Percentiles rank a stretch among this genome's conserved stretches.
Conservation (phyloP, 1,140 invertebrate species). For the Drosophila triauraria region DNA sequence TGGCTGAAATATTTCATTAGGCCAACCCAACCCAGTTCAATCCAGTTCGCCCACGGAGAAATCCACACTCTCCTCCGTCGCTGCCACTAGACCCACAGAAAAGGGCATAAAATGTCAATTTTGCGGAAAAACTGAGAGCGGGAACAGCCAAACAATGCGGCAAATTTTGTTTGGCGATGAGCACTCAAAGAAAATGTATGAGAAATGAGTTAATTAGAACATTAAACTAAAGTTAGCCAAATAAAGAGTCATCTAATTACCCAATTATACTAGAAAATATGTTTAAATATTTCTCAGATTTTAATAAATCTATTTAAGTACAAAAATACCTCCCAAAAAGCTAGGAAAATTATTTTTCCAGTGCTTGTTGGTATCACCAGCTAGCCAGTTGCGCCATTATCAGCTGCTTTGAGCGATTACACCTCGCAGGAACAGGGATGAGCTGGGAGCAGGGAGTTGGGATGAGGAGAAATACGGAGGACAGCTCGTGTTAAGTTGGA, state of each 20-base stretch:
- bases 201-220: background rate
- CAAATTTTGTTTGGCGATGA: conserved; percentile 38
- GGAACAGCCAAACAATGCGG: conserved; percentile 41
- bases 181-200: conserved; percentile 1
- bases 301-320: accelerated
- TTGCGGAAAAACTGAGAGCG: conserved; percentile 31
- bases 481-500: conserved; percentile 28
- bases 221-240: background rate
- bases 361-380: conserved; percentile 21
- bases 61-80: background rate
- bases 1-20: conserved; percentile 71
- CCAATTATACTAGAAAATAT: background rate
- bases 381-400: conserved; percentile 63
- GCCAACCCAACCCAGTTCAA: conserved; percentile 1
- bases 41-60: conserved; percentile 14
- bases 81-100: conserved; percentile 41
- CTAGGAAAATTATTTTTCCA: background rate
- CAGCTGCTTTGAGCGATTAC: conserved; percentile 74
- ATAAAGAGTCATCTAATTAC: too few species aligned
- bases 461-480: background rate
- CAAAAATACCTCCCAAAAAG: background rate
- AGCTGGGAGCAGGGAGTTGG: conserved; percentile 2
- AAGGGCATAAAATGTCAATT: conserved; percentile 69
- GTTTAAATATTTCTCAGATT: background rate
- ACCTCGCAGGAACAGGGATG: conserved; percentile 14